These are phyloP conservation scores for Venturia canescens DNA, from an alignment of 1,140 invertebrate genomes.

Conservation along the genomic window DNA sequence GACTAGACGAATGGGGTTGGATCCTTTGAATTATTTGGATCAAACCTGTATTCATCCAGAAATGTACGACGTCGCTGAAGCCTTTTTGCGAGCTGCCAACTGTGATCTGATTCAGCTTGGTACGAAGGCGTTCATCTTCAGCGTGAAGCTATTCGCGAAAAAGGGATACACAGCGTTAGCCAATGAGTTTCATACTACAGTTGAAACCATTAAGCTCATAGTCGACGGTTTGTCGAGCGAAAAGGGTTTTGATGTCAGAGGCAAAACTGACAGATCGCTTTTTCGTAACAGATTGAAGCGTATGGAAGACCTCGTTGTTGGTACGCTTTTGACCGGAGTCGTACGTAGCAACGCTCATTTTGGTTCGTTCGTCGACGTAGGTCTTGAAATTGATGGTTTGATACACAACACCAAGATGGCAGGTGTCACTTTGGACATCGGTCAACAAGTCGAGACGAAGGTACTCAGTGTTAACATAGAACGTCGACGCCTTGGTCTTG, in stretches of 20 bases:
- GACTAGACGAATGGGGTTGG: slow-evolving; percentile 52
- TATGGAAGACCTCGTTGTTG: slow-evolving; percentile 79
- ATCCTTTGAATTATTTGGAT: slow-evolving; percentile 85
- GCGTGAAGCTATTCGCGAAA: slow-evolving; percentile 65
- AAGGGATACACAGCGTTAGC: slow-evolving; percentile 67
- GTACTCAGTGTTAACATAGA: slow-evolving; percentile 78
- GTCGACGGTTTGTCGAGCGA: slow-evolving; percentile 81
- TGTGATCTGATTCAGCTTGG: slow-evolving; percentile 76
- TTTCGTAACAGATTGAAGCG: slow-evolving; percentile 82
- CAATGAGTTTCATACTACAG: slow-evolving; percentile 73
- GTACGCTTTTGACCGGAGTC: slow-evolving; percentile 80
- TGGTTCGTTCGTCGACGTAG: slow-evolving; percentile 93
- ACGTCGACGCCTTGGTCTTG: slow-evolving; percentile 77
- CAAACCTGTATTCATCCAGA: slow-evolving; percentile 94
- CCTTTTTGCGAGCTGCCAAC: slow-evolving; percentile 75
- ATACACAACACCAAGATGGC: slow-evolving; percentile 83
- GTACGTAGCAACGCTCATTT: slow-evolving; percentile 92
- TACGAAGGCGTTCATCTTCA: slow-evolving; percentile 73
- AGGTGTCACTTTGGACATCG: slow-evolving; percentile 80
- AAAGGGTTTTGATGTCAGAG: slow-evolving; percentile 83
- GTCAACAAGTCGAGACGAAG: slow-evolving; percentile 83
- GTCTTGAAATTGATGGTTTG: slow-evolving; percentile 86
- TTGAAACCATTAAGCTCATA: slow-evolving; percentile 81
- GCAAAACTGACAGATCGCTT: slow-evolving; percentile 80
- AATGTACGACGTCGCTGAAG: slow-evolving; percentile 86